Evolutionary conservation across 2,888 invertebrate genomes (phyloP).

Genomic region (Cheilosia scutellata): DNA sequence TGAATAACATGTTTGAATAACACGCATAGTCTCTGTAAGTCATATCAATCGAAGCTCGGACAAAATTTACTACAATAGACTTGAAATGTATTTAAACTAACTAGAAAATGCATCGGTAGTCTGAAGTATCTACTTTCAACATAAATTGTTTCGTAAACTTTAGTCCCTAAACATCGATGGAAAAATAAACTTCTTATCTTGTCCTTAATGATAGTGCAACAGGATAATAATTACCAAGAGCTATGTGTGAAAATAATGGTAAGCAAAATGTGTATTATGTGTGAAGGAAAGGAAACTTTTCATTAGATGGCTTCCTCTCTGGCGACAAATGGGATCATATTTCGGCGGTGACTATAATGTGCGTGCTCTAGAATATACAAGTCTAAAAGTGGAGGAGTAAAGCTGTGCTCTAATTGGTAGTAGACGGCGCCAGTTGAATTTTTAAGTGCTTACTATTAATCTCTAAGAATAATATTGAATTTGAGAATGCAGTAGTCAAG

Average conservation of each 20-base stretch:
- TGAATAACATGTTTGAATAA: too few relatives aligned
- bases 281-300: slow-evolving; percentile 33
- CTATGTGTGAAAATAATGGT: slow-evolving; percentile 24
- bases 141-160: slow-evolving; percentile 58
- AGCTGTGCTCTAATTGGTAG: slow-evolving; percentile 59
- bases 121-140: background rate
- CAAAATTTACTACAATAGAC: background rate
- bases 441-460: slow-evolving; percentile 43
- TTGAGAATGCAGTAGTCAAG: slow-evolving; percentile 12
- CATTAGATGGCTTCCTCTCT: slow-evolving; percentile 32
- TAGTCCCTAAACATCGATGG: slow-evolving; percentile 50
- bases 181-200: slow-evolving; percentile 27
- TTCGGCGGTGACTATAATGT: slow-evolving; percentile 69
- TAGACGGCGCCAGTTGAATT: slow-evolving; percentile 57
- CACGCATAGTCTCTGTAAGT: too few relatives aligned
- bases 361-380: background rate
- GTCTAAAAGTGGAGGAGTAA: slow-evolving; percentile 55
- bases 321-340: slow-evolving; percentile 68
- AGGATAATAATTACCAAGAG: slow-evolving; percentile 61
- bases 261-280: slow-evolving; percentile 9
- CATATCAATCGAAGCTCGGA: background rate
- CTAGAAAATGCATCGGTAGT: background rate
- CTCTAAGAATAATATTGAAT: slow-evolving; percentile 22
- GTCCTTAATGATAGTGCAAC: slow-evolving; percentile 68
- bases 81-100: background rate